Evolutionary conservation across 2,113 vertebrate species (phyloP).

Genomic region (Origma solitaria): DNA sequence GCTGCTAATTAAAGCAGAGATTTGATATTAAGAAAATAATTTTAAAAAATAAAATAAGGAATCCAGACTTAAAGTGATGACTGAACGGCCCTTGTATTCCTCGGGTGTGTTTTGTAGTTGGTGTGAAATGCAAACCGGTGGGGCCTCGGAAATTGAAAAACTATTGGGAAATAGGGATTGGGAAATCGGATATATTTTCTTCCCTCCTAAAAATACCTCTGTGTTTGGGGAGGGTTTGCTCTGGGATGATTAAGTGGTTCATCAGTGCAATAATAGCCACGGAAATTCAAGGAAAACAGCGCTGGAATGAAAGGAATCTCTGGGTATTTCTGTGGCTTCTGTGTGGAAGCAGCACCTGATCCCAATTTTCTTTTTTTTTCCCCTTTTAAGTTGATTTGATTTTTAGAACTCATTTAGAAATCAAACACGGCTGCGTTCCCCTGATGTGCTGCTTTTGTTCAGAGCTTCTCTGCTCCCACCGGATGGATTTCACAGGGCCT

Average conservation of each 20-base stretch:
- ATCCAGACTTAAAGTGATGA: not conserved
- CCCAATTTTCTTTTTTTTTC: not conserved
- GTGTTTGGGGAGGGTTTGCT: not conserved
- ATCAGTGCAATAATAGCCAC: not conserved
- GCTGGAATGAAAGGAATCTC: not conserved
- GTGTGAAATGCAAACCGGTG: not conserved
- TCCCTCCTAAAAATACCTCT: not conserved
- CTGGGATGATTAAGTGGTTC: not conserved
- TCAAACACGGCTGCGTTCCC: not conserved
- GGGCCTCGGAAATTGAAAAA: not conserved
- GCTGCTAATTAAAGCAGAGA: not conserved
- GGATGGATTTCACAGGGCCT: not conserved
- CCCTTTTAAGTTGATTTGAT: not conserved
- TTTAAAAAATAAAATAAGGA: not conserved
- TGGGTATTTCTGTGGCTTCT: not conserved
- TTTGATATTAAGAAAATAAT: not conserved
- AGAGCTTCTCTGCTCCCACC: not conserved
- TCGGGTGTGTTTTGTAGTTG: not conserved
- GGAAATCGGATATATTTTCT: not conserved
- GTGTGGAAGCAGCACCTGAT: not conserved
- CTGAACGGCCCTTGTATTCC: not conserved
- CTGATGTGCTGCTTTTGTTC: not conserved
- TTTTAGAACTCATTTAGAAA: not conserved
- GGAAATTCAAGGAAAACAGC: not conserved
- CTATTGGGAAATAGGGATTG: not conserved